Percentiles rank a stretch among this genome's conserved stretches.
phyloP scores from a whole-genome alignment of 2,113 vertebrate species.

The Phasianus colchicus region DNA sequence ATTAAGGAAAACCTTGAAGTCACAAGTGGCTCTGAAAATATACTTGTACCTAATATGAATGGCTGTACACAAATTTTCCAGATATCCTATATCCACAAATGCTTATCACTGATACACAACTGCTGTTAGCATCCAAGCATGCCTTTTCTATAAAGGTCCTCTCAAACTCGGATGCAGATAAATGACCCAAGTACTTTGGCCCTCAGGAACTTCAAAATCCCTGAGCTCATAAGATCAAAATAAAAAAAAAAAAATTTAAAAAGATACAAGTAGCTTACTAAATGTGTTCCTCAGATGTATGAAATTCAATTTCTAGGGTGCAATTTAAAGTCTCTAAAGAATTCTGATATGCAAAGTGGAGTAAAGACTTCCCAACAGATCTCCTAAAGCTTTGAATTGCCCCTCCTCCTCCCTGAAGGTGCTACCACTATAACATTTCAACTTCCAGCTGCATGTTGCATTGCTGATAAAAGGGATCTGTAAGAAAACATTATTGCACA shows the following conservation, averaged over 20 bases:
- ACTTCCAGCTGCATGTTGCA: background rate
- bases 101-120: background rate
- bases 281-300: conserved; percentile 13
- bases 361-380: background rate
- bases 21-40: background rate
- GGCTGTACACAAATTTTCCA: background rate
- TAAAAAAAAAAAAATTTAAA: background rate
- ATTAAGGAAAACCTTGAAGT: background rate
- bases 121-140: conserved; percentile 2
- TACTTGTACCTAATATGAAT: background rate
- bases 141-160: conserved; percentile 5
- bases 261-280: conserved; percentile 23
- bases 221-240: conserved; percentile 2
- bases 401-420: background rate
- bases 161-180: background rate
- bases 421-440: background rate
- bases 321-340: conserved; percentile 17
- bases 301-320: background rate
- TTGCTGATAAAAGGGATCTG: background rate
- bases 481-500: background rate
- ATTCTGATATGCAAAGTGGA: background rate
- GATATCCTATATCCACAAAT: background rate
- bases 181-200: background rate
- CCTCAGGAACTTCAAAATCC: background rate
- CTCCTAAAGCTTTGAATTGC: background rate